These are phyloP conservation scores for Mimas tiliae DNA, from an alignment of 2,888 invertebrate species.

Conservation along the genomic window DNA sequence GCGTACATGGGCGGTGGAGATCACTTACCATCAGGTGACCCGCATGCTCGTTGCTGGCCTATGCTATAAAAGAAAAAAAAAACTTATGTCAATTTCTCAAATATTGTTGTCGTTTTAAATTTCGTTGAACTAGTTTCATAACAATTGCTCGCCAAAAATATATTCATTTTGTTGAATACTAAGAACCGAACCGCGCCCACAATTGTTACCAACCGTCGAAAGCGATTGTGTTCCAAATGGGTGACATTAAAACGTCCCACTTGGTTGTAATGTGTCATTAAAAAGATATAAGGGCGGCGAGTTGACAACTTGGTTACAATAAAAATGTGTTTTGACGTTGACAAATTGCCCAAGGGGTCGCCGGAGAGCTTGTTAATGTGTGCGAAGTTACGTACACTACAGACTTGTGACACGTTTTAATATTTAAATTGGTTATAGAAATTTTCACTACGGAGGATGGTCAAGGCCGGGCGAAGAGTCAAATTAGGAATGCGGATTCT, in stretches of 20 bases:
- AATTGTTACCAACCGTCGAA: conserved; percentile 33
- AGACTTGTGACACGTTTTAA: conserved; percentile 25
- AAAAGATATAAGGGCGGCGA: conserved; percentile 60
- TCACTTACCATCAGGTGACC: too few relatives aligned
- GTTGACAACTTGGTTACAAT: conserved; percentile 68
- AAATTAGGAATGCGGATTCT: too few relatives aligned
- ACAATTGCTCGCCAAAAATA: not conserved
- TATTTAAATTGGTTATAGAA: not conserved
- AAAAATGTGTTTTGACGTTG: conserved; percentile 69
- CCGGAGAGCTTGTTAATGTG: conserved; percentile 56
- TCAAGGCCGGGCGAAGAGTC: too few relatives aligned
- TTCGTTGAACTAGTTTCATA: not conserved
- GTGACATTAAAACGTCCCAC: conserved; percentile 46
- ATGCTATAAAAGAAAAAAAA: too few relatives aligned
- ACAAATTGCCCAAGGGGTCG: conserved; percentile 62
- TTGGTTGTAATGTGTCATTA: conserved; percentile 58
- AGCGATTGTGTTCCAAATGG: conserved; percentile 40
- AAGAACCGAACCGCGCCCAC: not conserved
- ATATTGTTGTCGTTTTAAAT: not conserved
- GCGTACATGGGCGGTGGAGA: too few relatives aligned
- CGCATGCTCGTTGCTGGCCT: too few relatives aligned
- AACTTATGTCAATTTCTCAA: too few relatives aligned
- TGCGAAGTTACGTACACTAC: conserved; percentile 35
- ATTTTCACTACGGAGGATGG: too few relatives aligned
- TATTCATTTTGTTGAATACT: not conserved